Percentiles rank a stretch among this genome's conserved stretches.
These are phyloP conservation scores for Ammospiza maritima DNA, from an alignment of 2,797 vertebrate species.

Conservation along the genomic window DNA sequence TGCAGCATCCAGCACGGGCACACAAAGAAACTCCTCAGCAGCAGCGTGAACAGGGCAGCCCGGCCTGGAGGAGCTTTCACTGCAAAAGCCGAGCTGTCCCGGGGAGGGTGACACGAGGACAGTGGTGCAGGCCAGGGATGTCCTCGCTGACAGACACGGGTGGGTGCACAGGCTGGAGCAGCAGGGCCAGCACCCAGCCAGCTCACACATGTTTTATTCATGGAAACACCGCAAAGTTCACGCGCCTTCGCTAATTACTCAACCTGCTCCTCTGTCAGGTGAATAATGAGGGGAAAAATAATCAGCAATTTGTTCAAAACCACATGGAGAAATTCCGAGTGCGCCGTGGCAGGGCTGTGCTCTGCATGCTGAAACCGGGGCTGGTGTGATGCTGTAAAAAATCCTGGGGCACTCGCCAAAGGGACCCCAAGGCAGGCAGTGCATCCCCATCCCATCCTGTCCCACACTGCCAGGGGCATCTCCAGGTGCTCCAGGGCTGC, in stretches of 20 bases:
- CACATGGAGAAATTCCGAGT: not conserved
- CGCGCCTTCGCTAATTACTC: not conserved
- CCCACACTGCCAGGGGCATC: not conserved
- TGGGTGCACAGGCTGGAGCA: not conserved
- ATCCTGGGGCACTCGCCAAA: not conserved
- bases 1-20: not conserved
- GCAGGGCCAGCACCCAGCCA: not conserved
- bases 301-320: constrained; percentile 17
- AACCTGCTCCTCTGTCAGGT: constrained; percentile 30
- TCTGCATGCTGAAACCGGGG: not conserved
- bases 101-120: not conserved
- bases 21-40: not conserved
- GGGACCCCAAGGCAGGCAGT: accelerated
- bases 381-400: accelerated
- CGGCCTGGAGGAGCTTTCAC: accelerated
- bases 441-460: not conserved
- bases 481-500: not conserved
- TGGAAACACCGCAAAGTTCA: not conserved
- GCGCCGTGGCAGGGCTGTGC: not conserved
- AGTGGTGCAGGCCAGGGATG: not conserved
- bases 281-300: constrained; percentile 51
- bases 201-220: not conserved
- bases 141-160: not conserved
- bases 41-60: not conserved
- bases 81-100: not conserved